Base-by-base conservation (phyloP, 2,797 vertebrate species). In the Lophotriccus pileatus region DNA sequence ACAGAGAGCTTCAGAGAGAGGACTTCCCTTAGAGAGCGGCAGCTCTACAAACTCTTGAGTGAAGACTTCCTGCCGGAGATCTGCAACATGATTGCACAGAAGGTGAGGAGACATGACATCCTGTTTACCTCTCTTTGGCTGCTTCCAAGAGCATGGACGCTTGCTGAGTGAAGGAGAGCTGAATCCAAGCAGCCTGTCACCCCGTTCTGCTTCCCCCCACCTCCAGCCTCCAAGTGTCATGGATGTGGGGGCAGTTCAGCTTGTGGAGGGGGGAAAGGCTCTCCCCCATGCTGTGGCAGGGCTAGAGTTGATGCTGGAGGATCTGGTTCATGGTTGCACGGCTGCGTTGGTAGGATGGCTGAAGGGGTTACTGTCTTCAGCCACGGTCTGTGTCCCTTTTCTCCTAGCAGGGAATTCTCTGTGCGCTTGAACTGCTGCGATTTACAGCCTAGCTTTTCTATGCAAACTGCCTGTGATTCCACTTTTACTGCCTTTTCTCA, bases 41-140 rank as follows among this genome's bases (percentile, higher is more conserved):
- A 99, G 95, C 99, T 99, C 88, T 98, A 99, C 97, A 99, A 98
- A 87, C 98, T 99, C 95, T 98, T 99, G 98, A 99, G 98, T 90
- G 99, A 99, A 96, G 99, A 99, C 97, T 99, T 99, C 98, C 98
- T 99, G 94, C 99, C 99, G 4, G 99, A 99, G 98, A 99, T 99
- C 97, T 99, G 99, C 97, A 99, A 97, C 98, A 99, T 99, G 99
- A 99, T 99, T 79, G 98, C 99, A 87, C 99, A 99, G 98, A 99
- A 99, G 99, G 99, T 99, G 94, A 95, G 98, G 91, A 68, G 95
- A 66, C 87, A 58, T 68, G 93, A 67, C 86, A 96, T 96, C 96
- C 95, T 96, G 95, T 95, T 97, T 96, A 96, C 90, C 80, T 93
- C 93, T 63, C 83, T 81, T 6, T 63, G 82, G 60, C 83, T 2